These are phyloP conservation scores for Eulithis prunata DNA, from an alignment of 2,888 invertebrate genomes.

Conservation along the genomic window DNA sequence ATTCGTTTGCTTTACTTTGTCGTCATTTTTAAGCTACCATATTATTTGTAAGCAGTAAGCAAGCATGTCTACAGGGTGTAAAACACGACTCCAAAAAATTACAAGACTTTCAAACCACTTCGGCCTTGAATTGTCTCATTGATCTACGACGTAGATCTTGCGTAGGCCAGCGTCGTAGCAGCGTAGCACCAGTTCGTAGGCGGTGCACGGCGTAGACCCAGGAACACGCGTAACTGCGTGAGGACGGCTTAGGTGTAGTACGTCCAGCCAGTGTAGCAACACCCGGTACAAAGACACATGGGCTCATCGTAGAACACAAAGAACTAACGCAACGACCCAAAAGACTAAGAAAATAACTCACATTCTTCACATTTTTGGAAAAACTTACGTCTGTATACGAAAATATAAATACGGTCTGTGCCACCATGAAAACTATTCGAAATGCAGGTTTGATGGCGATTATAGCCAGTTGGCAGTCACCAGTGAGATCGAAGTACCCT, in stretches of 20 bases:
- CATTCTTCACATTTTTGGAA: background rate
- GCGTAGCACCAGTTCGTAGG: background rate
- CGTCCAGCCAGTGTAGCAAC: too few species aligned
- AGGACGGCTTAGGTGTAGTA: too few species aligned
- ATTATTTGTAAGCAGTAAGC: too few species aligned
- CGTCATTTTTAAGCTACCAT: background rate
- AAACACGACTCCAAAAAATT: too few species aligned
- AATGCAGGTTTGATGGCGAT: conserved; percentile 86
- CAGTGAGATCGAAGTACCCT: conserved; percentile 87
- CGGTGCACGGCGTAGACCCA: conserved; percentile 6
- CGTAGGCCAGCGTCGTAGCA: background rate
- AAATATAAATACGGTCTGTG: conserved; percentile 89
- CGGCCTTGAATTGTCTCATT: too few species aligned
- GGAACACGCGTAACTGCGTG: too few species aligned
- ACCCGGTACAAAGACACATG: too few species aligned
- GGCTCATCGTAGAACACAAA: background rate
- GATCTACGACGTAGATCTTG: too few species aligned
- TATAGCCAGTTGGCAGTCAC: conserved; percentile 84
- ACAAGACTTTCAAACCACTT: too few species aligned
- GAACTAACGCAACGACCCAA: background rate
- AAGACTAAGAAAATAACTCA: background rate
- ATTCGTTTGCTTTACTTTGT: conserved; percentile 1
- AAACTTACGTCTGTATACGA: conserved; percentile 87
- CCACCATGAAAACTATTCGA: conserved; percentile 86
- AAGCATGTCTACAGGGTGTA: too few species aligned